Evolutionary conservation across 2,888 invertebrate species (phyloP).

Genomic region (Drosophila nigricruria): DNA sequence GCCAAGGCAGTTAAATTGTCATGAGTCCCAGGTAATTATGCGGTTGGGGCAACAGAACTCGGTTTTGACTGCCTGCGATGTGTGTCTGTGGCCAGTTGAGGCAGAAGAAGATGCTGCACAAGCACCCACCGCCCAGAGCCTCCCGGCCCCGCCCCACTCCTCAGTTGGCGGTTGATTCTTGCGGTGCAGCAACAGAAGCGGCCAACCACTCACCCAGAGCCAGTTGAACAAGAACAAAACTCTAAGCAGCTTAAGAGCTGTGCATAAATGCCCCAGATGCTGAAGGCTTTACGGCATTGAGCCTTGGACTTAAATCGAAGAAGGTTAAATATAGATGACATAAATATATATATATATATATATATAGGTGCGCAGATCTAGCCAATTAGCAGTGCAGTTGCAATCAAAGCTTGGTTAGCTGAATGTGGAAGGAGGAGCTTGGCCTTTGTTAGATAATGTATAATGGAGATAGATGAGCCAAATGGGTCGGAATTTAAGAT

Average conservation of each 20-base stretch:
- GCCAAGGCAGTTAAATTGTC: constrained; percentile 75
- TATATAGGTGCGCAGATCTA: neutral
- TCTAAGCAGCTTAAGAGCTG: constrained; percentile 54
- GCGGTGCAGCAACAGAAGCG: constrained; percentile 37
- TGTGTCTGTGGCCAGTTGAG: constrained; percentile 38
- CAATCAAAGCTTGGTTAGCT: neutral
- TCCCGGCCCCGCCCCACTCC: neutral
- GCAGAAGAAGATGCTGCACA: constrained; percentile 16
- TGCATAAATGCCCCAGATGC: constrained; percentile 46
- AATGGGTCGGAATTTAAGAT: no score
- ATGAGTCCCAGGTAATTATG: constrained; percentile 75
- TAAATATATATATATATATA: neutral
- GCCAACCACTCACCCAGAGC: constrained; percentile 24
- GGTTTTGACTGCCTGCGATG: constrained; percentile 44
- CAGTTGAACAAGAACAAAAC: constrained; percentile 29
- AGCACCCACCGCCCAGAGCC: constrained; percentile 26
- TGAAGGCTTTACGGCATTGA: constrained; percentile 20
- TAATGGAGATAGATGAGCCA: neutral
- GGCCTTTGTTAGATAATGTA: neutral
- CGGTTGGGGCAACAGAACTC: constrained; percentile 46
- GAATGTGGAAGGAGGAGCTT: neutral
- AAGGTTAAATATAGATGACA: constrained; percentile 7
- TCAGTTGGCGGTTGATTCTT: constrained; percentile 52
- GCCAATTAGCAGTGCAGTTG: neutral
- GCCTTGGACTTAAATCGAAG: constrained; percentile 24